Base-by-base conservation (phyloP, 2,797 vertebrate genomes). In the Paedocypris micromegethes region DNA sequence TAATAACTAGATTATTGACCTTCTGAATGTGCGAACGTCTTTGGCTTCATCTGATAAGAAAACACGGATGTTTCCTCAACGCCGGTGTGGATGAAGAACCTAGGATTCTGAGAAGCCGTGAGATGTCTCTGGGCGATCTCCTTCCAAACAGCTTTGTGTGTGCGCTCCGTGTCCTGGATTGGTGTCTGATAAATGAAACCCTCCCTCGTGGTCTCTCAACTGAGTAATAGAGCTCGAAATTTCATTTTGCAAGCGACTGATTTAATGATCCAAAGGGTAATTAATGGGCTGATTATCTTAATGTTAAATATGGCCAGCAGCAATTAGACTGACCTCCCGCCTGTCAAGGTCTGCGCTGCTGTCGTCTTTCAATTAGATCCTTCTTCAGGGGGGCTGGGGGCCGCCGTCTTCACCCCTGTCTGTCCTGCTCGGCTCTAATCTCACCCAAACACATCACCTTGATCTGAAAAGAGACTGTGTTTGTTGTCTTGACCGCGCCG, bases 281-380 rank as follows among this genome's bases (percentile, higher is more conserved):
- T 98, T 98, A 98, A 98, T 97, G 94, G 91, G 90, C 95, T 98
- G 95, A 98, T 98, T 97, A 98, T 97, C 95, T 98, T 98, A 98
- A 98, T 98, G 96, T 98, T 98, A 98, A 98, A 98, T 96, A 97
- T 98, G 96, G 95, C 96, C 93, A 89, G 92, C 94, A 97, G 96
- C 96, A 94, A 95, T 96, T 95, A 94, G 92, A 85, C 92, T 97
- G 95, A 98, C 96, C 96, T 96, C 95, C 93, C 90, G 93, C 93
- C 93, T 95, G 95, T 96, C 96, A 97, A 96, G 95, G 95, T 97
- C 94, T 93, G 90, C 86, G 89, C 89, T 88, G 85, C 90, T 85
- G 91, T 89, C 88, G 84, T 91, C 93, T 90, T 92, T 94, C 95
- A 96, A 94, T 94, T 94, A 96, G 93, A 90, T 88, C 91, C 88